Conservation (phyloP, 2,888 invertebrate species). For the Gymnoscelis rufifasciata region DNA sequence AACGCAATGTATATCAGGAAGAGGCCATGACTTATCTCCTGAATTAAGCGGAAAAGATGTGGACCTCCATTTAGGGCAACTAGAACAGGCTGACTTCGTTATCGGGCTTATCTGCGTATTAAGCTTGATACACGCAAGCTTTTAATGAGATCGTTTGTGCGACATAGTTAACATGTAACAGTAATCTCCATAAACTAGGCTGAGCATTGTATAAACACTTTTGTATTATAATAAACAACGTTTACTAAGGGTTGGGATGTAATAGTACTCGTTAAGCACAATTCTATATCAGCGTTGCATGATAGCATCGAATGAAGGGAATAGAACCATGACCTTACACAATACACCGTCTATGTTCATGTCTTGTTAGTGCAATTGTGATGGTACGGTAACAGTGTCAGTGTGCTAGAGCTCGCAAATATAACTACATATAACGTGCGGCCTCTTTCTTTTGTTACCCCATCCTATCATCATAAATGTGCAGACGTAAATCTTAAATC, state of each 20-base stretch:
- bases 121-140: constrained; percentile 35
- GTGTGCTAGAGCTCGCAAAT: constrained; percentile 18
- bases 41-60: constrained; percentile 56
- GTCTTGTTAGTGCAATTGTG: constrained; percentile 59
- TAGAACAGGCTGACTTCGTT: constrained; percentile 57
- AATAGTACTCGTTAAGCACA: constrained; percentile 38
- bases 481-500: neutral
- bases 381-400: constrained; percentile 35
- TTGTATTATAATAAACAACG: constrained; percentile 24
- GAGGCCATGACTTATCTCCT: constrained; percentile 62
- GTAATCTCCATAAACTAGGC: constrained; percentile 18
- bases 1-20: constrained; percentile 65
- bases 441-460: constrained; percentile 3
- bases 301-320: constrained; percentile 43
- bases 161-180: constrained; percentile 31
- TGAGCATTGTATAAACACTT: constrained; percentile 20
- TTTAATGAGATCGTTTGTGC: constrained; percentile 35
- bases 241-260: constrained; percentile 29
- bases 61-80: constrained; percentile 31
- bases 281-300: constrained; percentile 38
- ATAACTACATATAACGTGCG: neutral
- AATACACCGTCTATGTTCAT: constrained; percentile 43
- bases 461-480: neutral
- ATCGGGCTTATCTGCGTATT: constrained; percentile 51
- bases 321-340: constrained; percentile 47